Base-by-base conservation (phyloP, 2,888 invertebrate species). In the Sarcophaga variegata region DNA sequence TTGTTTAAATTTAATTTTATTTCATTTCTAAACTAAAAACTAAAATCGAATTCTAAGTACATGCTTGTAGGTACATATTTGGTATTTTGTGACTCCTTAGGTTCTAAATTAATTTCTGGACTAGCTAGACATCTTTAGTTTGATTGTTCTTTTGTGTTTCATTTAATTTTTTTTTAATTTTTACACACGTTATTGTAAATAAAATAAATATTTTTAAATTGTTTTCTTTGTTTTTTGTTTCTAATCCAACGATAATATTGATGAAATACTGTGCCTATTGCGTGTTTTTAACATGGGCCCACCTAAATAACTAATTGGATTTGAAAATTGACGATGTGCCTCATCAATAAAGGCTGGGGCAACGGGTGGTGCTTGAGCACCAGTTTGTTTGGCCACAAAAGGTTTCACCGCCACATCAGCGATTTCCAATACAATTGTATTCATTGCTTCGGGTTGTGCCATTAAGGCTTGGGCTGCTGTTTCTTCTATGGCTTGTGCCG, bases 221-320 rank as follows among this genome's bases (percentile, higher is more conserved):
- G 22, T 22, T 22, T 54, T 70, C 1, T 12, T 27, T 11, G 47
- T 47, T 37, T 14, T 69, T 69, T 45, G 37, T 45, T 75, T 27
- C 80, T 88, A 96, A 92, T 96, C 96, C 91, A 96, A 92, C 27
- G 96, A 96, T 89, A 96, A 91, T 89, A 96, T 94, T 87, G 96
- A 96, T 91, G 96, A 96, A 90, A 95, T 94, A 91, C 96, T 96
- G 89, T 94, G 94, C 90, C 95, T 94, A 90, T 94, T 94, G 89
- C 92, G 93, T 67, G 94, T 90, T 87, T 92, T 92, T 88, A 96
- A 91, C 88, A 94, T 93, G 17, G 96, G 95, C 81, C 96, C 96
- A 86, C 96, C 96, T 89, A 96, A 93, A 92, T 96, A 96, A 92
- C 96, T 96, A 90, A 96, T 94, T 69, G 96, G 96, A 94, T 96